Evolutionary conservation across 2,888 invertebrate species (phyloP).

Genomic region (Bellardia pandia): DNA sequence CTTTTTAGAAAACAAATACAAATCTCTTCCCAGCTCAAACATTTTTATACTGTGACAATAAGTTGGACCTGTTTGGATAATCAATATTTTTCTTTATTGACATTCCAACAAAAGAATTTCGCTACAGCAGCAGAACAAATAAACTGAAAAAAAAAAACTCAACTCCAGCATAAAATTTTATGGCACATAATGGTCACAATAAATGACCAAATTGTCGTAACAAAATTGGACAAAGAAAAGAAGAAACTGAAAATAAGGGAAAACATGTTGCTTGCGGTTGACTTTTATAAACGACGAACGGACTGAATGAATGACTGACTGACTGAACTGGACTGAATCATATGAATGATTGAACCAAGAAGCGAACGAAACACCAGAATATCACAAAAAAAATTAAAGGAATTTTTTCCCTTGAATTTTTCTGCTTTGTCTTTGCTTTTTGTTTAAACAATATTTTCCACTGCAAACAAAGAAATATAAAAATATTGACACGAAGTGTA

Average conservation of each 20-base stretch:
- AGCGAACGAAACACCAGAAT: not conserved
- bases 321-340: constrained; percentile 47
- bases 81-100: constrained; percentile 52
- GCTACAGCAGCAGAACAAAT: constrained; percentile 49
- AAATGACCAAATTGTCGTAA: constrained; percentile 69
- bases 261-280: constrained; percentile 63
- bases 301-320: constrained; percentile 8
- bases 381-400: not conserved
- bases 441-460: constrained; percentile 33
- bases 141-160: constrained; percentile 29
- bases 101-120: constrained; percentile 58
- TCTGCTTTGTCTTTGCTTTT: constrained; percentile 6
- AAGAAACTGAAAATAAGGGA: constrained; percentile 7
- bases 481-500: constrained; percentile 33
- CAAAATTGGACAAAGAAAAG: constrained; percentile 30
- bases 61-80: not conserved
- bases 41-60: not conserved
- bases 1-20: no score
- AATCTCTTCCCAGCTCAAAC: no score
- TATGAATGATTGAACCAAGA: constrained; percentile 25
- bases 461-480: constrained; percentile 38
- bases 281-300: constrained; percentile 20
- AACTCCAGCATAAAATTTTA: constrained; percentile 62
- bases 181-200: constrained; percentile 65
- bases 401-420: constrained; percentile 13